Conservation (phyloP, 92 coral and sea anemone genomes). For the Bergia puertoricense region DNA sequence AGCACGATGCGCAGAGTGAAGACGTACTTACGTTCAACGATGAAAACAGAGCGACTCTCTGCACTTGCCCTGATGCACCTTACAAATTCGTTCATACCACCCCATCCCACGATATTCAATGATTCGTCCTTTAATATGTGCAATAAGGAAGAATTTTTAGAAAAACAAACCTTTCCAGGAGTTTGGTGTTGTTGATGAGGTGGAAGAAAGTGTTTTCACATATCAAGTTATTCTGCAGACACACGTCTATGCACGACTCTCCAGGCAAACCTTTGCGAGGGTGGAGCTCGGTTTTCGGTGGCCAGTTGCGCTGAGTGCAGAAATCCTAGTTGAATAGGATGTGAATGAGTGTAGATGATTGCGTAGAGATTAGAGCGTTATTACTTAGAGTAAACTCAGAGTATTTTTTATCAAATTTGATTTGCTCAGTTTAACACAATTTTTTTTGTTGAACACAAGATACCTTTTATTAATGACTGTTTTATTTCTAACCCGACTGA, state of each 20-base stretch:
- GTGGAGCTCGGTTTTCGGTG: constrained; percentile 64
- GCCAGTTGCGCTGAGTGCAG: constrained; percentile 65
- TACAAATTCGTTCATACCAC: too few relatives aligned
- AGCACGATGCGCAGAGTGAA: constrained; percentile 69
- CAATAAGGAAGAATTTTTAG: not conserved
- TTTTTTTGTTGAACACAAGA: too few relatives aligned
- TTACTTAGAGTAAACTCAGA: too few relatives aligned
- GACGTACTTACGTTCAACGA: constrained; percentile 61
- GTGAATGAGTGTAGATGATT: too few relatives aligned
- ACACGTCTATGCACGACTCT: constrained; percentile 75
- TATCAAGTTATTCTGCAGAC: constrained; percentile 61
- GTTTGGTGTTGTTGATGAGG: constrained; percentile 54
- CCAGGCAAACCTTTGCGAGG: constrained; percentile 55
- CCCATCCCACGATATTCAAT: too few relatives aligned
- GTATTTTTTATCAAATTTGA: too few relatives aligned
- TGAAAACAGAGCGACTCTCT: constrained; percentile 64
- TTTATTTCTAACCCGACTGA: too few relatives aligned
- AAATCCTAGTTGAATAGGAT: constrained; percentile 40
- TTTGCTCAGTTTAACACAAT: too few relatives aligned
- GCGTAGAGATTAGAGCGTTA: not conserved
- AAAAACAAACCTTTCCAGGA: constrained; percentile 61
- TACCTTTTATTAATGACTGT: too few relatives aligned
- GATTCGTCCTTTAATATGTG: too few relatives aligned
- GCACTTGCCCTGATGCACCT: constrained; percentile 58
- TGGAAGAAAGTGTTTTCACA: constrained; percentile 80